phyloP scores from a whole-genome alignment of 2,888 invertebrate genomes.

The Sisyra terminalis region DNA sequence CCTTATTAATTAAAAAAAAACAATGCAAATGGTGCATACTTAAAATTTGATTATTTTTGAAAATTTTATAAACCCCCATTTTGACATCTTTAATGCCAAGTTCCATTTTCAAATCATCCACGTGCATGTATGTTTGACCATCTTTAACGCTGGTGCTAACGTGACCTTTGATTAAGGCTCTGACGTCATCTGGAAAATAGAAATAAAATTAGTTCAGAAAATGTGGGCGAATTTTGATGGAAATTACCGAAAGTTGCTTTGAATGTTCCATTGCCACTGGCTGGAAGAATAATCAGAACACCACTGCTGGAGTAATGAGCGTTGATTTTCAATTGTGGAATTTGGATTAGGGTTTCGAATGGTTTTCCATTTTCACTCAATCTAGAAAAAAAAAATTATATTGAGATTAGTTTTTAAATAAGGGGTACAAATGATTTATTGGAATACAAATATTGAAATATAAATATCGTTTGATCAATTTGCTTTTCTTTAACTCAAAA shows the following conservation, averaged over 20 bases:
- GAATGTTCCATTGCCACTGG: slow-evolving; percentile 53
- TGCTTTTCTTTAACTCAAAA: too few species aligned
- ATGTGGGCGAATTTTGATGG: not conserved
- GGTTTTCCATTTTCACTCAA: slow-evolving; percentile 41
- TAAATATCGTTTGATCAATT: not conserved
- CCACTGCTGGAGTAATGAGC: slow-evolving; percentile 52
- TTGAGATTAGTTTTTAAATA: too few species aligned
- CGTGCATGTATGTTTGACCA: slow-evolving; percentile 36
- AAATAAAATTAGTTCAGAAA: not conserved
- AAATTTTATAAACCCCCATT: slow-evolving; percentile 48
- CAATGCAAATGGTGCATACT: slow-evolving; percentile 42
- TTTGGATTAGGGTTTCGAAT: slow-evolving; percentile 43
- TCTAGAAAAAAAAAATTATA: slow-evolving; percentile 19
- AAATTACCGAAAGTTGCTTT: slow-evolving; percentile 39
- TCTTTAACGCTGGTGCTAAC: slow-evolving; percentile 29
- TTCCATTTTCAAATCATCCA: slow-evolving; percentile 42
- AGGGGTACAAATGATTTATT: too few species aligned
- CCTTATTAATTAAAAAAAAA: too few species aligned
- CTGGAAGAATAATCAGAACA: slow-evolving; percentile 49
- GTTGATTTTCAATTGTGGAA: slow-evolving; percentile 47
- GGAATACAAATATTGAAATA: not conserved
- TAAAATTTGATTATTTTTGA: slow-evolving; percentile 49
- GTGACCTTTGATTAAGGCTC: slow-evolving; percentile 38
- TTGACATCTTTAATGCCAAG: slow-evolving; percentile 40
- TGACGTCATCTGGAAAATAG: slow-evolving; percentile 33